A percentile compares a stretch with the other conserved stretches of the same genome.
Evolutionary conservation across 2,797 vertebrate species (phyloP).

Genomic region (Muscicapa comitata): DNA sequence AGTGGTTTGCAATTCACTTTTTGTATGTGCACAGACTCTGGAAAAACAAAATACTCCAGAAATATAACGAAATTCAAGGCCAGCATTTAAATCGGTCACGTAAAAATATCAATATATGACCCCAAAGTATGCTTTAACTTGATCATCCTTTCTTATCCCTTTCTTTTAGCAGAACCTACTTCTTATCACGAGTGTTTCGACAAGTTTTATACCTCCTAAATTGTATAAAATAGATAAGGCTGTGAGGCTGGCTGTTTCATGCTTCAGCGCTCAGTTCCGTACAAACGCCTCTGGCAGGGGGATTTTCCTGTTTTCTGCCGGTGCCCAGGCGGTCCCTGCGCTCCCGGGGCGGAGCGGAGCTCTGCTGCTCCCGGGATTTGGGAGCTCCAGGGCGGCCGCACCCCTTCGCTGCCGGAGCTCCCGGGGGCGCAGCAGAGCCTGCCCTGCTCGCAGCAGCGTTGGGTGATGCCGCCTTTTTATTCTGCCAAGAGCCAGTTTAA

Average conservation of each 20-base stretch:
- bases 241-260: not conserved
- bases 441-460: not conserved
- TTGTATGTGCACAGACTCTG: not conserved
- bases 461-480: not conserved
- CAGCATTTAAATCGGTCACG: not conserved
- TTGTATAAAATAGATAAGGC: not conserved
- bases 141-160: not conserved
- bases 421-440: not conserved
- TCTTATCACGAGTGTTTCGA: not conserved
- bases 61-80: not conserved
- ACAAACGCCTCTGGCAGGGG: rapidly evolving
- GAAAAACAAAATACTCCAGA: not conserved
- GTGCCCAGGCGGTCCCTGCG: rapidly evolving
- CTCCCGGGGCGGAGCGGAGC: too few relatives aligned
- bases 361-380: too few relatives aligned
- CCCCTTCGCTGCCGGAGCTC: not conserved
- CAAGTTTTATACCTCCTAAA: not conserved
- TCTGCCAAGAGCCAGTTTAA: not conserved
- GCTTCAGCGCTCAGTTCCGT: rapidly evolving
- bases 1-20: not conserved
- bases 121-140: not conserved
- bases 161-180: not conserved
- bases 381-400: not conserved
- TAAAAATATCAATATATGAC: not conserved
- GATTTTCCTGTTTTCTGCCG: rapidly evolving